phyloP scores from a whole-genome alignment of 2,113 vertebrate genomes.

The Ailuropoda melanoleuca region DNA sequence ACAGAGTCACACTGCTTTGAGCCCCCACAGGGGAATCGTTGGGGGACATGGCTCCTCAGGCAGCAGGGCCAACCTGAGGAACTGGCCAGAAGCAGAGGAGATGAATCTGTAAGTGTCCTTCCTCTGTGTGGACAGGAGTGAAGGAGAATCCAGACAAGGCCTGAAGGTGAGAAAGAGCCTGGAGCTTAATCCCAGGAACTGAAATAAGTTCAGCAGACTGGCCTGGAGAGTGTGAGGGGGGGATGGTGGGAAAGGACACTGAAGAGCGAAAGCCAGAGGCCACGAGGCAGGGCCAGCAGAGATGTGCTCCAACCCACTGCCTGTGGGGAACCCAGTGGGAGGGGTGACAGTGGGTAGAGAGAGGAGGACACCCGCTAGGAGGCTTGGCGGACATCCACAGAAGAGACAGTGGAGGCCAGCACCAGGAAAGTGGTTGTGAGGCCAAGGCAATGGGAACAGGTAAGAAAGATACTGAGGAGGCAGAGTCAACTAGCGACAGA shows the following conservation, averaged over 20 bases:
- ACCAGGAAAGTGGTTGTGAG: not conserved
- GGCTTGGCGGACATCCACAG: not conserved
- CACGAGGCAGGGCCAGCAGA: too few relatives aligned
- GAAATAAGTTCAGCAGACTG: not conserved
- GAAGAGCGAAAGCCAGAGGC: not conserved
- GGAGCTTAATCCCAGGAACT: not conserved
- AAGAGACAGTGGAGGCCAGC: not conserved
- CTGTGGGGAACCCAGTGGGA: not conserved
- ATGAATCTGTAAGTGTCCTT: not conserved
- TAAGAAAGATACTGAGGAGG: not conserved
- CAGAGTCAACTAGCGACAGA: not conserved
- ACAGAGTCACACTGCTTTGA: rapidly evolving
- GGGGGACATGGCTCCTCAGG: rapidly evolving
- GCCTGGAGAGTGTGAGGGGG: not conserved
- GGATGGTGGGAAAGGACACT: not conserved
- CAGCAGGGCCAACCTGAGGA: not conserved
- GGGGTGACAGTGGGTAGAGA: rapidly evolving
- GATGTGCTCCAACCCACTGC: rapidly evolving
- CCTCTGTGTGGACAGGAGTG: not conserved
- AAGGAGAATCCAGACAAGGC: not conserved
- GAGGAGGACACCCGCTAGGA: rapidly evolving
- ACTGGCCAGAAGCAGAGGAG: not conserved
- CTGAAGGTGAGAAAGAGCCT: not conserved
- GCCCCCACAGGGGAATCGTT: rapidly evolving
- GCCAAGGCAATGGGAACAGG: not conserved